These are phyloP conservation scores for Allolobophora icterica DNA, from an alignment of 2,888 invertebrate species.

Conservation along the genomic window DNA sequence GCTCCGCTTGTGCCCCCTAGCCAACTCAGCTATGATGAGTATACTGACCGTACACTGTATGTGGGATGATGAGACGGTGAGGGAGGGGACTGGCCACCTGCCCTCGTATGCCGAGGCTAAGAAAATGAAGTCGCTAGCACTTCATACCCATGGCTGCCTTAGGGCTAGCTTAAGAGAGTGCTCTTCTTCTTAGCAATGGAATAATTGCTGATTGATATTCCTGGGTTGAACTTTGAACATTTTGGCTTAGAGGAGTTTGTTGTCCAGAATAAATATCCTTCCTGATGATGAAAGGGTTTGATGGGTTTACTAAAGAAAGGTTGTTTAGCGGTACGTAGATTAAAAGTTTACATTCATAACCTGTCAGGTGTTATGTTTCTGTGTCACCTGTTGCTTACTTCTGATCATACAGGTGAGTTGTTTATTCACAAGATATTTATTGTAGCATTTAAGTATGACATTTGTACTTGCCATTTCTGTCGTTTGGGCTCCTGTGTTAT, in stretches of 20 bases:
- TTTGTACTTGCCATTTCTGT: background rate
- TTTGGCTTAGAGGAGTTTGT: background rate
- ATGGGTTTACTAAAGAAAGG: background rate
- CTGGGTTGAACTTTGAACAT: background rate
- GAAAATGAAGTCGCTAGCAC: too few species aligned
- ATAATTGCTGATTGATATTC: background rate
- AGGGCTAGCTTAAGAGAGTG: too few species aligned
- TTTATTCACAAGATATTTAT: background rate
- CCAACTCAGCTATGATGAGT: too few species aligned
- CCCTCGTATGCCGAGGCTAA: too few species aligned
- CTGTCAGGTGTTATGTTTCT: background rate
- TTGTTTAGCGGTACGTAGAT: background rate
- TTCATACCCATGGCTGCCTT: too few species aligned
- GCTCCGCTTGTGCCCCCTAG: too few species aligned
- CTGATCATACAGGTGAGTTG: background rate
- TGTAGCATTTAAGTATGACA: background rate
- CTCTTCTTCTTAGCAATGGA: too few species aligned
- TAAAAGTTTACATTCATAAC: background rate
- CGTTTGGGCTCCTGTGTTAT: background rate
- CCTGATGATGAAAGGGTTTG: background rate
- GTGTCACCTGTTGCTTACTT: background rate
- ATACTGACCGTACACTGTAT: too few species aligned
- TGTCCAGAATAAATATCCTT: background rate
- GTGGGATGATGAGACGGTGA: too few species aligned
- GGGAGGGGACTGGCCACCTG: too few species aligned